Percentiles rank a stretch among this genome's conserved stretches.
phyloP scores from a whole-genome alignment of 2,888 invertebrate species.

The Pycnomerus fuliginosus region DNA sequence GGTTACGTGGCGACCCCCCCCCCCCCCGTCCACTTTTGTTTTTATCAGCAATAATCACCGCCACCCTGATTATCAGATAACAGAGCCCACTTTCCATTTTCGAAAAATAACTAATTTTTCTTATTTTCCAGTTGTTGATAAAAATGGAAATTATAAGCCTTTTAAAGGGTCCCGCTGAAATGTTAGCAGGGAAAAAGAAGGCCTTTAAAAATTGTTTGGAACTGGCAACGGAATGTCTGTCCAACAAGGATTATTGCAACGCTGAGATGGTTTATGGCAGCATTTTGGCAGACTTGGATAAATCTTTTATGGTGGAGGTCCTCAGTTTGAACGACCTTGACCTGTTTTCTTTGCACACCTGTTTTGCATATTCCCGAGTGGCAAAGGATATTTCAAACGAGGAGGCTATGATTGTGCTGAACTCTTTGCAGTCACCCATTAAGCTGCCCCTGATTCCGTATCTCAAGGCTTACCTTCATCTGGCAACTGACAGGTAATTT shows the following conservation, averaged over 20 bases:
- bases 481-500: slow-evolving; percentile 7
- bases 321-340: slow-evolving; percentile 15
- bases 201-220: slow-evolving; percentile 14
- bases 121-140: no score
- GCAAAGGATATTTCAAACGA: slow-evolving; percentile 7
- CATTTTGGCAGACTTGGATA: slow-evolving; percentile 8
- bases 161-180: no score
- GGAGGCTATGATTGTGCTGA: slow-evolving; percentile 7
- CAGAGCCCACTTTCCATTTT: no score
- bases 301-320: slow-evolving; percentile 6
- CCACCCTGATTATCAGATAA: no score
- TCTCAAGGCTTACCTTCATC: slow-evolving; percentile 14
- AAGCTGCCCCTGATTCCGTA: slow-evolving; percentile 16
- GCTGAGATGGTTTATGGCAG: slow-evolving; percentile 16
- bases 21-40: no score
- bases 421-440: slow-evolving; percentile 8
- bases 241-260: slow-evolving; percentile 9
- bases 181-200: slow-evolving; percentile 7
- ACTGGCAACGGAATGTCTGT: slow-evolving; percentile 8
- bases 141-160: no score
- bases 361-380: slow-evolving; percentile 13
- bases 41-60: no score
- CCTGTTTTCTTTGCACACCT: slow-evolving; percentile 12
- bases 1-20: no score
- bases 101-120: no score